Evolutionary conservation across 2,113 vertebrate species (phyloP), one percentile per base, ranked within the genome.

Genomic region (Zingel zingel): DNA sequence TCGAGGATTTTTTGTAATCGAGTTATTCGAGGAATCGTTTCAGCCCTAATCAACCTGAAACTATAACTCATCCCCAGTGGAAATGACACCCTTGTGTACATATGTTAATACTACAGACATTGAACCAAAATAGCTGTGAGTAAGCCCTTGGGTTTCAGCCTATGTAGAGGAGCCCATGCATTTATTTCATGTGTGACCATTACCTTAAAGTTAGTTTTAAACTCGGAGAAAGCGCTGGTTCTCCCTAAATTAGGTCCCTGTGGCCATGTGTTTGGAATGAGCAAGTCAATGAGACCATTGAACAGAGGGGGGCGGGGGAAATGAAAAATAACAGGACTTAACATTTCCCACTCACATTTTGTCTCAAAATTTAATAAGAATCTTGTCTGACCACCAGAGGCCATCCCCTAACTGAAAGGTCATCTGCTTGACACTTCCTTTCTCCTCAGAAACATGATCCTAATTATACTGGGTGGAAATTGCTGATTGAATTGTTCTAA

Each of bases 161-260:
- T 6, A 43, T 43, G n/a, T 16, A 78, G 56, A 61, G 45, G 73
- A 77, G 67, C 66, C 16, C 30, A 27, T n/a, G 48, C 16, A 68
- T 79, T 81, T 71, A 81, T 81, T 77, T 69, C 36, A 58, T 62
- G 56, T 82, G 77, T 79, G 50, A 83, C 76, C 43, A 88, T 87
- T 81, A 83, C 84, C 43, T 69, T 71, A 63, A 82, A 84, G 81
- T 75, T 78, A 51, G 78, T 67, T 86, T 85, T 74, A 81, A 77
- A 50, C 45, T 64, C 3, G 1, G 30, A 78, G 58, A 33, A 82
- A 69, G 53, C 21, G 30, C 78, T 21, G 21, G 50, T 14, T 74
- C 61, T 79, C 50, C 51, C 53, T 86, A 81, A 88, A 89, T 90
- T 77, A 89, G 82, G 84, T 85, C 87, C 79, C 87, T 68, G 66